A percentile compares a stretch with the other conserved stretches of the same genome.
phyloP scores from a whole-genome alignment of 2,113 vertebrate species.

The Lycaon pictus region DNA sequence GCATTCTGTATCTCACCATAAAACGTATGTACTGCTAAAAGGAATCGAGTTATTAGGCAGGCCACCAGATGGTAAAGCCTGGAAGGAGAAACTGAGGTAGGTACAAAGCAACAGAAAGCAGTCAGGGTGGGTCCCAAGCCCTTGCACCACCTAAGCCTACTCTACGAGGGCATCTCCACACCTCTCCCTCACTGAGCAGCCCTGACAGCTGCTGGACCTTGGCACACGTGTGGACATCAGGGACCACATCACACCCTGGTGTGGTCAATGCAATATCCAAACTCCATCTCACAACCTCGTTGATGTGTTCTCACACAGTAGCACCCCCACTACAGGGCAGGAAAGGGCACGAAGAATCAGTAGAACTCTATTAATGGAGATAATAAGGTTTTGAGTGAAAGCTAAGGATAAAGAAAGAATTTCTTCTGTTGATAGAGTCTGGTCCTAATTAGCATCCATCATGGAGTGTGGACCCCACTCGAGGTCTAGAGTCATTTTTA shows the following conservation, averaged over 20 bases:
- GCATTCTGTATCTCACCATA: not conserved
- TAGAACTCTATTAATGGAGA: not conserved
- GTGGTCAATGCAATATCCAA: not conserved
- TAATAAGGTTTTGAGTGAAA: not conserved
- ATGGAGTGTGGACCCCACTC: not conserved
- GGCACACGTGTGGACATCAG: not conserved
- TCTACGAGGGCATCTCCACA: no score
- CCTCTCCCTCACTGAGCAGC: not conserved
- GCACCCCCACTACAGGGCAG: slow-evolving; percentile 24
- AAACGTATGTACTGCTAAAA: not conserved
- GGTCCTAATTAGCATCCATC: not conserved
- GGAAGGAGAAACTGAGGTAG: not conserved
- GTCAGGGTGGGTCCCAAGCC: not conserved
- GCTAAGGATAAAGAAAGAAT: not conserved
- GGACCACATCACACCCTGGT: not conserved
- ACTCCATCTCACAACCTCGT: not conserved
- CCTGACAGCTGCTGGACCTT: not conserved
- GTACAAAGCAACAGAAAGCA: not conserved
- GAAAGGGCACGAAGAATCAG: slow-evolving; percentile 9
- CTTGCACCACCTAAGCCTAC: not conserved
- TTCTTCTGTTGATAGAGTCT: not conserved
- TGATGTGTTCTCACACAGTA: not conserved
- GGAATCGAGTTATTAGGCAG: not conserved
- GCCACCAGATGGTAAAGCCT: not conserved
- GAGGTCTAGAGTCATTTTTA: not conserved